Base-by-base conservation (phyloP, 1,140 invertebrate genomes). In the Dryas iulia region DNA sequence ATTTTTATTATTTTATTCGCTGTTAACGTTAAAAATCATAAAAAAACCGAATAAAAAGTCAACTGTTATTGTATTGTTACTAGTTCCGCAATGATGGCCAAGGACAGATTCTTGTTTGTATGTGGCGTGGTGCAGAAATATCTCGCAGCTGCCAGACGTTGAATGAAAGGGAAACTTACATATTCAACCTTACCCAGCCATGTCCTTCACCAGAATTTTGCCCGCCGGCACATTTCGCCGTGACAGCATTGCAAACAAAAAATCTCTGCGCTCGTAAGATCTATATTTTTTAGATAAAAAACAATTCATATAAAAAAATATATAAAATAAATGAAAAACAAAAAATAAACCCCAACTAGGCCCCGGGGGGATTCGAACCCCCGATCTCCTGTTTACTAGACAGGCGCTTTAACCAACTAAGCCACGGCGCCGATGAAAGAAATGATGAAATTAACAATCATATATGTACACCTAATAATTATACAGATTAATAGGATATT, bases 311-410 rank as follows among this genome's bases (percentile, higher is more conserved):
- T 53, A 64, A 14, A 14, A 58, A 25, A 64, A 30, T 65, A 57
- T 47, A 39, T 39, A 39, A 62, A 21, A 30, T 14, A 59, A 33
- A 53, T 72, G 30, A 63, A 66, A 63, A 72, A 52, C 10, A 24
- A 68, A 57, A 69, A 57, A 59, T 59, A 61, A 21, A 21, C 1
- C 3, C 35, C 10, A 54, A 31, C 25, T 23, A 82, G 83, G 79
- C 84, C 79, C 79, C 79, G 86, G 78, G 81, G 84, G 86, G 86
- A 90, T 84, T 90, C 83, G 83, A 88, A 90, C 83, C 86, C 86
- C 73, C 79, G 87, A 90, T 90, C 87, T 88, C 87, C 84, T 90
- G 83, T 90, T 88, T 90, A 90, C 86, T 88, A 88, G 86, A 90
- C 87, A 87, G 82, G 85, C 81, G 81, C 81, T 83, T 83, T 83